Evolutionary conservation across 2,888 invertebrate species (phyloP), one percentile per base, ranked within the genome.

Genomic region (Euplagia quadripunctaria): DNA sequence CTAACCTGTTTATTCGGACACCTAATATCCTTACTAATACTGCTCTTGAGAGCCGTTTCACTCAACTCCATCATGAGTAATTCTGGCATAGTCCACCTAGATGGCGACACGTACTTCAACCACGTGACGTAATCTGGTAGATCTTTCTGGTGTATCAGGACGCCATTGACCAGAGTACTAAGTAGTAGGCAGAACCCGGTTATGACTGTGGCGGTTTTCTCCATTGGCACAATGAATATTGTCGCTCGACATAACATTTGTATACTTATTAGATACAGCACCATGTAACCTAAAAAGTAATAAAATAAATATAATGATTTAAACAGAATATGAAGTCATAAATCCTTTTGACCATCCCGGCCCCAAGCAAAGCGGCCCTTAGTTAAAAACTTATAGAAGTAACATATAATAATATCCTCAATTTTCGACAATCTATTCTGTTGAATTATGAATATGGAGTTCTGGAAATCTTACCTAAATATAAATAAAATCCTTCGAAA

Each of bases 1-100:
- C 89, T 83, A 85, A 97, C 97, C 96, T 97, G 97, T 93, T 97
- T 97, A 90, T 97, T 97, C 83, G 97, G 96, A 88, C 98, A 98
- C 82, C 96, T 94, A 68, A 93, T 85, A 63, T 96, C 93, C 70
- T 94, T 94, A 80, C 92, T 94, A 74, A 94, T 94, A 78, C 94
- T 96, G 83, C 95, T 96, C 76, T 92, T 94, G 72, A 98, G 91
- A 0, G 97, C 97, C 65, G 96, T 96, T 31, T 96, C 96, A 51
- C 97, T 97, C 71, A 97, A 96, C 86, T 98, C 98, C 78, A 97
- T 95, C 75, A 96, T 96, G 71, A 97, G 90, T 68, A 98, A 90
- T 78, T 97, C 97, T 0, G 97, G 97, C 80, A 98, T 87, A 3
- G 97, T 90, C 98, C 98, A 98, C 73, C 97, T 96, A 0, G 97